phyloP scores from a whole-genome alignment of 2,797 vertebrate genomes.

The Acomys russatus region DNA sequence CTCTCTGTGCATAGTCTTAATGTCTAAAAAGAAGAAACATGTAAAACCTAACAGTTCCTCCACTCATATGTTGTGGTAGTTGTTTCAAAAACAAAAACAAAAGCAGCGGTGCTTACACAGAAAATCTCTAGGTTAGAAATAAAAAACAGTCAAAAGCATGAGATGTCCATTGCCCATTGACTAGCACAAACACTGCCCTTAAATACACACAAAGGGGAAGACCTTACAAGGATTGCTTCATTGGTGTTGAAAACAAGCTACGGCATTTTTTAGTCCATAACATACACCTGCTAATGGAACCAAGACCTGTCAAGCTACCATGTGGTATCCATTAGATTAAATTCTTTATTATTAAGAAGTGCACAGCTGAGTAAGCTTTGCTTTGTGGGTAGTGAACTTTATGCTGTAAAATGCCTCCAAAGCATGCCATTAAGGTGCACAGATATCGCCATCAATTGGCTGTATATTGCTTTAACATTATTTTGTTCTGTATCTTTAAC shows the following conservation, averaged over 20 bases:
- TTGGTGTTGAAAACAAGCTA: neutral
- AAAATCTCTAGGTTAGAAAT: neutral
- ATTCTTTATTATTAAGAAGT: neutral
- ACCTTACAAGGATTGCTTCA: neutral
- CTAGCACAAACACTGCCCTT: neutral
- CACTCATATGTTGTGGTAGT: neutral
- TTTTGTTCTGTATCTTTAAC: neutral
- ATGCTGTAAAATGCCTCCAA: neutral
- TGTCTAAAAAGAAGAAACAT: neutral
- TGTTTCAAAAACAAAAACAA: neutral
- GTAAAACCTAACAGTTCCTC: neutral
- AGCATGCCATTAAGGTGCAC: neutral
- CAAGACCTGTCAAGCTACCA: neutral
- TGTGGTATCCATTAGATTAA: neutral
- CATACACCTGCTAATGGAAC: neutral
- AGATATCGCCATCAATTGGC: neutral
- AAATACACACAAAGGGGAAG: neutral
- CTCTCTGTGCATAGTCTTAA: neutral
- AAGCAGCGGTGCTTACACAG: neutral
- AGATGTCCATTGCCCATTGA: neutral
- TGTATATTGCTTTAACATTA: neutral
- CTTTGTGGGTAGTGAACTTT: neutral
- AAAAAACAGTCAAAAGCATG: neutral
- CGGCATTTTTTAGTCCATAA: neutral
- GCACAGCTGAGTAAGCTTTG: conserved; percentile 3